A percentile compares a stretch with the other conserved stretches of the same genome.
Conservation (phyloP, 2,797 vertebrate species). For the Myoxocephalus aenaeus region DNA sequence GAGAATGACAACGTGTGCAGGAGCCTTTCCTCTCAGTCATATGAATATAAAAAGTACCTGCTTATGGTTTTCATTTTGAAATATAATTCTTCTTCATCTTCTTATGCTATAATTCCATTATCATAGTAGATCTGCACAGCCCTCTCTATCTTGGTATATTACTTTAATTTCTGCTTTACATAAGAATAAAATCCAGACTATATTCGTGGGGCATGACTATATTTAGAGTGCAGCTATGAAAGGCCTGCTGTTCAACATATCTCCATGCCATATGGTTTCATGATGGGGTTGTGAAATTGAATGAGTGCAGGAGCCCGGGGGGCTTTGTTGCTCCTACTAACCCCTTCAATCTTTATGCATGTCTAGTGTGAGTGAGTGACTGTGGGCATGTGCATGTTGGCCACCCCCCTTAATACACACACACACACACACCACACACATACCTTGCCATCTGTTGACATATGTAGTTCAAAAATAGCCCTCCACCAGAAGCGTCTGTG, state of each 20-base stretch:
- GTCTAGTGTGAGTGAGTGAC: slow-evolving; percentile 32
- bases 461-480: slow-evolving; percentile 84
- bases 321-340: slow-evolving; percentile 22
- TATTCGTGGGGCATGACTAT: slow-evolving; percentile 47
- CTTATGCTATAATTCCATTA: slow-evolving; percentile 10
- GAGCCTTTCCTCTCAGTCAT: neutral
- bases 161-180: slow-evolving; percentile 57
- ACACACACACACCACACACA: slow-evolving; percentile 49
- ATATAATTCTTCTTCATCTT: slow-evolving; percentile 20
- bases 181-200: slow-evolving; percentile 47
- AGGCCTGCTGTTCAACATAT: slow-evolving; percentile 47
- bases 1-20: neutral
- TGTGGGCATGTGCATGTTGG: slow-evolving; percentile 22
- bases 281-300: slow-evolving; percentile 43
- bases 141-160: slow-evolving; percentile 10
- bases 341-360: slow-evolving; percentile 17
- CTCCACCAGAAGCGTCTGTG: slow-evolving; percentile 66
- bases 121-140: slow-evolving; percentile 25
- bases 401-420: slow-evolving; percentile 10
- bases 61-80: neutral
- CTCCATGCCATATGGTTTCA: slow-evolving; percentile 51
- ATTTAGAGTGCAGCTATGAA: slow-evolving; percentile 57
- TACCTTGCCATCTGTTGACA: slow-evolving; percentile 81
- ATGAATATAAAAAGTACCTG: neutral
- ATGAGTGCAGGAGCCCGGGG: neutral